Percentiles rank a stretch among this genome's conserved stretches.
phyloP scores from a whole-genome alignment of 92 coral and sea anemone genomes.

The Umimayanthus kanabou region DNA sequence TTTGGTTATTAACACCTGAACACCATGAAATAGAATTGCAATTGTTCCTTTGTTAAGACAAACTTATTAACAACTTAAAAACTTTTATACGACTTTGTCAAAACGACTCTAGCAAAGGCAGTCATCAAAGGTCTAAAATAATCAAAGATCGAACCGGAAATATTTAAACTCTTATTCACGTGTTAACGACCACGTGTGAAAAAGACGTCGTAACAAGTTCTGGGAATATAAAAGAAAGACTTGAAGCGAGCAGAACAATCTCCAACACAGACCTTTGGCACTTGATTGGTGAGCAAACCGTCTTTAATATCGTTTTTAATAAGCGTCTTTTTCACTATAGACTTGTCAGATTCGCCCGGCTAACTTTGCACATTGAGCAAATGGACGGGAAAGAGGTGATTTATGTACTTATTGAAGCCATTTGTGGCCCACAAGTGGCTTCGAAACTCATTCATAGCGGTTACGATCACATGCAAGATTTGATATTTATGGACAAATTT shows the following conservation, averaged over 20 bases:
- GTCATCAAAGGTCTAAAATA: not conserved
- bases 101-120: not conserved
- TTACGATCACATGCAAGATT: constrained; percentile 35
- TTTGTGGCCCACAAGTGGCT: constrained; percentile 24
- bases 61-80: not conserved
- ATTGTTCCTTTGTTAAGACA: constrained; percentile 14
- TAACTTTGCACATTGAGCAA: not conserved
- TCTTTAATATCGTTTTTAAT: not conserved
- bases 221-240: not conserved
- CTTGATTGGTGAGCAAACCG: constrained; percentile 4
- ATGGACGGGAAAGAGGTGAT: constrained; percentile 31
- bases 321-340: not conserved
- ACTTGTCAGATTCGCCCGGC: constrained; percentile 5
- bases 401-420: constrained; percentile 3
- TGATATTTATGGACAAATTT: constrained; percentile 18
- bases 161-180: not conserved
- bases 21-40: not conserved
- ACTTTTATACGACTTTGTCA: not conserved
- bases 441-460: constrained; percentile 20
- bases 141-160: constrained; percentile 20
- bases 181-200: constrained; percentile 38
- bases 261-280: not conserved
- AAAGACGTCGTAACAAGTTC: constrained; percentile 2
- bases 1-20: not conserved
- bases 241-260: not conserved